These are phyloP conservation scores for Adela reaumurella DNA, from an alignment of 2,888 invertebrate species.

Conservation along the genomic window DNA sequence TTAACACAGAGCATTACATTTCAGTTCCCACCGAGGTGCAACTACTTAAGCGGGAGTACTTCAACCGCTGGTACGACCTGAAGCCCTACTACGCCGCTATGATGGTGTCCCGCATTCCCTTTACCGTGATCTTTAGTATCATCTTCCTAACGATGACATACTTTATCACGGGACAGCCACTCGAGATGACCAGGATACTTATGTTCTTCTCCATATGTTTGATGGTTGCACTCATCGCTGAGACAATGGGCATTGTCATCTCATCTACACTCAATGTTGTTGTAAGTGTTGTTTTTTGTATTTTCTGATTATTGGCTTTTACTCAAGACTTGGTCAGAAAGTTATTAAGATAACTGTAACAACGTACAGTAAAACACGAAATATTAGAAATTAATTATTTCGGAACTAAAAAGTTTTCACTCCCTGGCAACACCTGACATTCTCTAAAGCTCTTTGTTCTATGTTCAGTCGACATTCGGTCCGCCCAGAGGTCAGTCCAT, in stretches of 20 bases:
- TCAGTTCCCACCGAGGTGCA: slow-evolving; percentile 77
- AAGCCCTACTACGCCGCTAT: slow-evolving; percentile 76
- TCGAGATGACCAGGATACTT: slow-evolving; percentile 62
- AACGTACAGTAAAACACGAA: no score
- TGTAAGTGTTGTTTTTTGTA: no score
- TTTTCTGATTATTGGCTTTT: no score
- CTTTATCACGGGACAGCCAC: slow-evolving; percentile 70
- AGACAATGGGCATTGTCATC: slow-evolving; percentile 72
- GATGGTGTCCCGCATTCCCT: slow-evolving; percentile 67
- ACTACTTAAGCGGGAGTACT: slow-evolving; percentile 75
- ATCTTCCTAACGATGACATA: slow-evolving; percentile 71
- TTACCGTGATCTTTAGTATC: slow-evolving; percentile 64
- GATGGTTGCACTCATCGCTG: slow-evolving; percentile 70
- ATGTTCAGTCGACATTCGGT: no score
- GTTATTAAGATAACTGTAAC: no score
- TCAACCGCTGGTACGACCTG: slow-evolving; percentile 81
- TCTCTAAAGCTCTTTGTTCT: no score
- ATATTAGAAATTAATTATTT: no score
- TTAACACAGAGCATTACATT: no score
- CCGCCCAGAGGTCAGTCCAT: no score
- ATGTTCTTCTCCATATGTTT: slow-evolving; percentile 71
- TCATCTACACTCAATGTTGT: slow-evolving; percentile 72
- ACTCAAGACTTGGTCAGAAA: no score
- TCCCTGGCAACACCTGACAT: no score
- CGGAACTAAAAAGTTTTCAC: no score